phyloP scores from a whole-genome alignment of 2,888 invertebrate species.

The Eupithecia pulchellata region DNA sequence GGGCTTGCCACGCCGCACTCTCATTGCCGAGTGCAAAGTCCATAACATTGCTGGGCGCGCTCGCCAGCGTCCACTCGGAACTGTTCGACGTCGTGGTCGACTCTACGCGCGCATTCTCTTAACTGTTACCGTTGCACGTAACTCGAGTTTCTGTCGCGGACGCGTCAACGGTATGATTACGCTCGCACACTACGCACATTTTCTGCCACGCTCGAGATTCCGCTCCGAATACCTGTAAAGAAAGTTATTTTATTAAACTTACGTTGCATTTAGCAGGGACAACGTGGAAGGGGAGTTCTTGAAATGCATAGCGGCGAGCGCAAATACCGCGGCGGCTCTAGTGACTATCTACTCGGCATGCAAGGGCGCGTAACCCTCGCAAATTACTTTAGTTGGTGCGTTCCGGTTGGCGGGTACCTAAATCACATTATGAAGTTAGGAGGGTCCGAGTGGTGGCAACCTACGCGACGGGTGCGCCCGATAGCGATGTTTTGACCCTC shows the following conservation, averaged over 20 bases:
- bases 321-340: conserved; percentile 44
- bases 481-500: conserved; percentile 39
- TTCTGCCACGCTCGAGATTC: conserved; percentile 45
- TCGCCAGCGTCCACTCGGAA: conserved; percentile 78
- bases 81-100: conserved; percentile 78
- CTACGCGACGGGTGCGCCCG: conserved; percentile 37
- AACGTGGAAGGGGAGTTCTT: conserved; percentile 45
- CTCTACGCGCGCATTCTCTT: conserved; percentile 69
- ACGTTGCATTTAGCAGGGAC: conserved; percentile 29
- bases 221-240: conserved; percentile 58
- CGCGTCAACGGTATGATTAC: conserved; percentile 54
- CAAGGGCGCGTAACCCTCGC: conserved; percentile 57
- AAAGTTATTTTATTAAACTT: conserved; percentile 42
- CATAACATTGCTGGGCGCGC: conserved; percentile 83
- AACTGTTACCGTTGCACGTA: conserved; percentile 66
- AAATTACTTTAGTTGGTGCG: conserved; percentile 60
- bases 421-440: conserved; percentile 70
- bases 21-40: conserved; percentile 76
- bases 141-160: conserved; percentile 59
- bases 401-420: conserved; percentile 57
- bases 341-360: conserved; percentile 55
- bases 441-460: conserved; percentile 45
- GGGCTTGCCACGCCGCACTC: conserved; percentile 67
- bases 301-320: conserved; percentile 55
- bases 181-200: conserved; percentile 62